Conservation (phyloP, 2,888 invertebrate genomes). For the Nomada fucata region DNA sequence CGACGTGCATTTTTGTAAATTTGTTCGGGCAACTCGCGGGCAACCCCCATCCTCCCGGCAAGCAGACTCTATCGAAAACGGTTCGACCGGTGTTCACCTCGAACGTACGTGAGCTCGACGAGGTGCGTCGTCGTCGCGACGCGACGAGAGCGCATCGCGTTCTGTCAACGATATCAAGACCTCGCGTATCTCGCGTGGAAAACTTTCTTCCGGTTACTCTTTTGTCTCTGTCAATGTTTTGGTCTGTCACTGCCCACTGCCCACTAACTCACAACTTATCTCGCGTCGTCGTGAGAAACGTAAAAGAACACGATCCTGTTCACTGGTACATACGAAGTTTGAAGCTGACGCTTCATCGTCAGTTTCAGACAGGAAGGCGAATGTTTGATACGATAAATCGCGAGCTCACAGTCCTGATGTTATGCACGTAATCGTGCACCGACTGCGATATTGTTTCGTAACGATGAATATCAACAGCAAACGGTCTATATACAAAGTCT, state of each 20-base stretch:
- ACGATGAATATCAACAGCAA: background rate
- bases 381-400: background rate
- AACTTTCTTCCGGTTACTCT: background rate
- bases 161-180: constrained; percentile 2
- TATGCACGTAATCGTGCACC: background rate
- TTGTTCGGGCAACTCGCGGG: constrained; percentile 10
- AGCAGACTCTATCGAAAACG: constrained; percentile 1
- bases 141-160: constrained; percentile 48
- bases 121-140: constrained; percentile 17
- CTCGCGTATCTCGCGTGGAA: background rate
- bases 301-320: background rate
- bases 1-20: constrained; percentile 48
- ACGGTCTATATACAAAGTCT: background rate
- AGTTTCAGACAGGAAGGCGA: background rate
- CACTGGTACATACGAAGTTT: background rate
- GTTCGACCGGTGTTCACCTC: background rate
- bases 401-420: background rate
- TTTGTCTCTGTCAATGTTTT: background rate
- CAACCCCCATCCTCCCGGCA: constrained; percentile 44
- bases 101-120: constrained; percentile 1
- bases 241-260: background rate
- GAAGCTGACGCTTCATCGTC: background rate
- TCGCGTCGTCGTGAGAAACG: background rate
- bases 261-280: constrained; percentile 2
- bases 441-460: background rate